Conservation (phyloP, 2,888 invertebrate genomes). For the Scrobipalpa costella region DNA sequence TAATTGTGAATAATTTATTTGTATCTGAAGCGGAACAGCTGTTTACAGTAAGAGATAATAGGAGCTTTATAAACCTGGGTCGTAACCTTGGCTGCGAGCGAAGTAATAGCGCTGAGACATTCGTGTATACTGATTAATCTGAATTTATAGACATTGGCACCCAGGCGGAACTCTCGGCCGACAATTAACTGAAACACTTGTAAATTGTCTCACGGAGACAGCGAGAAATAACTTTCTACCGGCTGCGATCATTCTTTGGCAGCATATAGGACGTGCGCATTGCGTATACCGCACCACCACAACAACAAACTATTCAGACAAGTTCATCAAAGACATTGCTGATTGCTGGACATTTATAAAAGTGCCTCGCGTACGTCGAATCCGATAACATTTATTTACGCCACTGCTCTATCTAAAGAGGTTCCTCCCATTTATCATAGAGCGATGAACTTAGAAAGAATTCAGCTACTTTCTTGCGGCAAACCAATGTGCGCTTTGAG, state of each 20-base stretch:
- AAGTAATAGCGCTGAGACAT: slow-evolving; percentile 44
- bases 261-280: slow-evolving; percentile 45
- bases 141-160: slow-evolving; percentile 71
- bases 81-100: slow-evolving; percentile 48
- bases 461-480: not conserved
- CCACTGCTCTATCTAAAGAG: slow-evolving; percentile 14
- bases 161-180: slow-evolving; percentile 50
- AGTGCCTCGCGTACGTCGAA: not conserved
- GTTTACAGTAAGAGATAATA: slow-evolving; percentile 38
- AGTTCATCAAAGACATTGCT: slow-evolving; percentile 30
- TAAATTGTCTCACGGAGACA: slow-evolving; percentile 63
- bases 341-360: slow-evolving; percentile 26
- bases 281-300: slow-evolving; percentile 46
- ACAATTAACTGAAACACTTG: slow-evolving; percentile 66
- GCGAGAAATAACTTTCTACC: slow-evolving; percentile 60
- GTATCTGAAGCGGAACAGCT: slow-evolving; percentile 44
- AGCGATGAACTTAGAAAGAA: slow-evolving; percentile 25
- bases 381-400: slow-evolving; percentile 22
- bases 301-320: slow-evolving; percentile 58
- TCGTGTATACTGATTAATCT: slow-evolving; percentile 58
- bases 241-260: slow-evolving; percentile 49
- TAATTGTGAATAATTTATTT: slow-evolving; percentile 43
- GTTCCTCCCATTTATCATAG: slow-evolving; percentile 23
- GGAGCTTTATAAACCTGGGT: slow-evolving; percentile 36
- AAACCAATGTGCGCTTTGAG: not conserved